Percentiles rank a stretch among this genome's conserved stretches.
Evolutionary conservation across 2,888 invertebrate genomes (phyloP).

Genomic region (Hyles lineata): DNA sequence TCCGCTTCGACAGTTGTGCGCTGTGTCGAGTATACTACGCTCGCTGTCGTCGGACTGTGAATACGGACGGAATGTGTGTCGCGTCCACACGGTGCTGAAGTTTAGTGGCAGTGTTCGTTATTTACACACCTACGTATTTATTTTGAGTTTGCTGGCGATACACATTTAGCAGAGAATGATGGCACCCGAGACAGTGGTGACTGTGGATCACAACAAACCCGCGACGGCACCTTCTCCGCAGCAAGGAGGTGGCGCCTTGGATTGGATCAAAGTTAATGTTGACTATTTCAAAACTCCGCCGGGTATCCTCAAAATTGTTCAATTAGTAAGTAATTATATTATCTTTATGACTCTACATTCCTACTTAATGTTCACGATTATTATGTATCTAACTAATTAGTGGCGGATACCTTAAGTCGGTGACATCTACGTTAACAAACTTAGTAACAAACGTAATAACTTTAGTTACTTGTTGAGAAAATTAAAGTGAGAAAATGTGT

Average conservation of each 20-base stretch:
- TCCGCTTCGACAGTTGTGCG: constrained; percentile 66
- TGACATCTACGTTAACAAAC: not conserved
- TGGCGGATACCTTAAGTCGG: not conserved
- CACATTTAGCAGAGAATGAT: constrained; percentile 79
- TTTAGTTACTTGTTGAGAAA: constrained; percentile 10
- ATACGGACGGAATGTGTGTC: constrained; percentile 63
- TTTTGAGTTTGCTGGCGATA: constrained; percentile 38
- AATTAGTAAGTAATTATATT: constrained; percentile 88
- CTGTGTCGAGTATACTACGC: constrained; percentile 70
- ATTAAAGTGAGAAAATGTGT: constrained; percentile 13
- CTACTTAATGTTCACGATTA: not conserved
- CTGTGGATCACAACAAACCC: constrained; percentile 88
- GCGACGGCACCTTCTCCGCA: constrained; percentile 74
- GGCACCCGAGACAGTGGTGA: constrained; percentile 94
- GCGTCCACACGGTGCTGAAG: constrained; percentile 70
- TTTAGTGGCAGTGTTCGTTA: constrained; percentile 75
- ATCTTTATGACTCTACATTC: constrained; percentile 4
- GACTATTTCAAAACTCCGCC: constrained; percentile 93
- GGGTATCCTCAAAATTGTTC: constrained; percentile 91
- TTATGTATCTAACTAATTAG: constrained; percentile 26
- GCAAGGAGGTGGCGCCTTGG: constrained; percentile 83
- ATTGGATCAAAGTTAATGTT: constrained; percentile 90
- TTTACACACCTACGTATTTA: constrained; percentile 46
- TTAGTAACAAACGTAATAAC: not conserved
- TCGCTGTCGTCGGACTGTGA: constrained; percentile 56